Evolutionary conservation across 2,113 vertebrate genomes (phyloP).

Genomic region (Chinchilla lanigera): DNA sequence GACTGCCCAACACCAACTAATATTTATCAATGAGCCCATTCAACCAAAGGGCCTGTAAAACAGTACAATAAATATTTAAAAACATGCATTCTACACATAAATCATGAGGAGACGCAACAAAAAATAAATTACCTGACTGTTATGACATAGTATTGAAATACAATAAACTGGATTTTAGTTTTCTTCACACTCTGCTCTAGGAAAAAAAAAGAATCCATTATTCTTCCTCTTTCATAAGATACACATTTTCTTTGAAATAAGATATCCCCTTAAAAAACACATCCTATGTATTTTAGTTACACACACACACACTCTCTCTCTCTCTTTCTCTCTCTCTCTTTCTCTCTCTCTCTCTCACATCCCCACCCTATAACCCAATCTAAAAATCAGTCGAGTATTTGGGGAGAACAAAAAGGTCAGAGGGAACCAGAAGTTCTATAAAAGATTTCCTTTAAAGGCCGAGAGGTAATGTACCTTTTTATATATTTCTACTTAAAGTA

Average conservation of each 20-base stretch:
- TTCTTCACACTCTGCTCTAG: slow-evolving; percentile 81
- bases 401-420: slow-evolving; percentile 51
- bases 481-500: slow-evolving; percentile 66
- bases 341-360: no score
- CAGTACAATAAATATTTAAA: slow-evolving; percentile 68
- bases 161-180: slow-evolving; percentile 80
- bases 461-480: slow-evolving; percentile 44
- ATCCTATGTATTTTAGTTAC: slow-evolving; percentile 59
- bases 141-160: slow-evolving; percentile 84
- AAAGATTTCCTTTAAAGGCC: slow-evolving; percentile 53
- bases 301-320: background rate
- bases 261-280: slow-evolving; percentile 58
- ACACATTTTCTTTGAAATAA: slow-evolving; percentile 69
- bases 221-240: slow-evolving; percentile 75
- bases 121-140: slow-evolving; percentile 83
- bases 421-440: slow-evolving; percentile 44
- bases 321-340: no score
- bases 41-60: slow-evolving; percentile 69
- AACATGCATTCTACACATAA: slow-evolving; percentile 76
- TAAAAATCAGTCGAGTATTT: slow-evolving; percentile 36
- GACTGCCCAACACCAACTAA: slow-evolving; percentile 68
- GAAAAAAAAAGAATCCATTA: slow-evolving; percentile 81
- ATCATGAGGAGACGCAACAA: slow-evolving; percentile 78
- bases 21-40: slow-evolving; percentile 59
- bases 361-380: background rate